These are phyloP conservation scores for Pygoscelis antarcticus DNA, from an alignment of 2,113 vertebrate species.

Conservation along the genomic window DNA sequence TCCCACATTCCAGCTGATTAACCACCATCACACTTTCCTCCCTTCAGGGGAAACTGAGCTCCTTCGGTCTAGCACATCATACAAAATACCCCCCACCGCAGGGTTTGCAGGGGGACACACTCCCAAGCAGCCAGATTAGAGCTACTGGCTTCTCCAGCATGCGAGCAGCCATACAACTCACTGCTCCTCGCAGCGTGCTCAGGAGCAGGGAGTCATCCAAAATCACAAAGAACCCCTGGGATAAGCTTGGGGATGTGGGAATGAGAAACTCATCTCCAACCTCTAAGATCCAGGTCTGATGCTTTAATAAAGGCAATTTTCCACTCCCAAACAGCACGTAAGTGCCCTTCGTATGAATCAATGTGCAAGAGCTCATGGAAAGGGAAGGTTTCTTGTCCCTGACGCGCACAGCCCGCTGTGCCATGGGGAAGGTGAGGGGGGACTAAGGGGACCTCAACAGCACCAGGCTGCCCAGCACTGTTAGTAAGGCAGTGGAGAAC, in stretches of 20 bases:
- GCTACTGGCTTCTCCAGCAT: rapidly evolving
- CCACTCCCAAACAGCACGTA: neutral
- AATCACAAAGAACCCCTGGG: neutral
- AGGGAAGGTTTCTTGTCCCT: neutral
- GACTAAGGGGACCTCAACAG: neutral
- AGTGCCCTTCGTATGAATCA: neutral
- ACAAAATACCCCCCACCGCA: rapidly evolving
- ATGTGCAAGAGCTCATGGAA: neutral
- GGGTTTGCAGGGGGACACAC: rapidly evolving
- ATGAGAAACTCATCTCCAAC: neutral
- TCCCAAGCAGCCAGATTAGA: neutral
- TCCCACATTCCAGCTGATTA: neutral
- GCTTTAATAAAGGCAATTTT: neutral
- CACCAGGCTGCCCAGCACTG: neutral
- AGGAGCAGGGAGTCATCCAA: neutral
- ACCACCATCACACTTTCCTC: neutral
- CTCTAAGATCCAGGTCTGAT: neutral
- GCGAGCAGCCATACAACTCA: neutral
- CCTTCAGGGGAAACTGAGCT: neutral
- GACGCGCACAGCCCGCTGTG: neutral
- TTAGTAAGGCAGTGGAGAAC: neutral
- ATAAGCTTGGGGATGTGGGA: neutral
- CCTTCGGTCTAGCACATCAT: neutral
- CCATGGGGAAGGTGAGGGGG: neutral
- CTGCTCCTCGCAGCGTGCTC: rapidly evolving